phyloP scores from a whole-genome alignment of 2,888 invertebrate genomes.

The Drosophila multiciliata region DNA sequence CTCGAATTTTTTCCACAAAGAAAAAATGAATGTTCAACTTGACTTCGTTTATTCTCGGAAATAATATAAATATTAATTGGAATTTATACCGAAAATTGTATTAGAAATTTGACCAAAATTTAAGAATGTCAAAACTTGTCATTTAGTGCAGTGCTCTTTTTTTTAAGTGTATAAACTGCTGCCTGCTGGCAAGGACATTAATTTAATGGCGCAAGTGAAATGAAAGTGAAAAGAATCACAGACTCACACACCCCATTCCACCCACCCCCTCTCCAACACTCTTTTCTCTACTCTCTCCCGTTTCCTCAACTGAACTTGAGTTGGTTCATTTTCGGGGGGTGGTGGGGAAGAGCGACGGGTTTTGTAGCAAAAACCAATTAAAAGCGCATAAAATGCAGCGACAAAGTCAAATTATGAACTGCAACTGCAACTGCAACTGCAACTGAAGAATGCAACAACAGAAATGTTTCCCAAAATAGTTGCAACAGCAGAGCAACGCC shows the following conservation, averaged over 20 bases:
- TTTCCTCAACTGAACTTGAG: slow-evolving; percentile 57
- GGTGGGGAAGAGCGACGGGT: not conserved
- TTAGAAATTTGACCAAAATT: not conserved
- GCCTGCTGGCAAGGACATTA: slow-evolving; percentile 60
- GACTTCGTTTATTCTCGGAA: not conserved
- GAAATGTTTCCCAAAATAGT: slow-evolving; percentile 57
- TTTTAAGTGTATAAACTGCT: slow-evolving; percentile 1
- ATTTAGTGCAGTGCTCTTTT: not conserved
- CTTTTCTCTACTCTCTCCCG: not conserved
- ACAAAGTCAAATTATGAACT: slow-evolving; percentile 67
- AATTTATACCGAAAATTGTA: no score
- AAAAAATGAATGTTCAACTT: no score
- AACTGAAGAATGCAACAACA: slow-evolving; percentile 26
- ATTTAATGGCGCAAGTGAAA: slow-evolving; percentile 67
- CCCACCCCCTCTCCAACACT: not conserved
- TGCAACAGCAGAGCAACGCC: slow-evolving; percentile 47
- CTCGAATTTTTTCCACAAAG: no score
- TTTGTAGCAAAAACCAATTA: slow-evolving; percentile 46
- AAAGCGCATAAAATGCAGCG: slow-evolving; percentile 53
- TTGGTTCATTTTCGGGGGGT: not conserved
- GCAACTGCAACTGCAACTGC: slow-evolving; percentile 35
- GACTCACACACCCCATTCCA: not conserved
- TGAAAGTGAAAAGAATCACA: slow-evolving; percentile 60
- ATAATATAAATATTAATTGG: fast-evolving
- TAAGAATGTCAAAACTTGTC: not conserved